Conservation (phyloP, 1,140 invertebrate species). For the Carposina sasakii region DNA sequence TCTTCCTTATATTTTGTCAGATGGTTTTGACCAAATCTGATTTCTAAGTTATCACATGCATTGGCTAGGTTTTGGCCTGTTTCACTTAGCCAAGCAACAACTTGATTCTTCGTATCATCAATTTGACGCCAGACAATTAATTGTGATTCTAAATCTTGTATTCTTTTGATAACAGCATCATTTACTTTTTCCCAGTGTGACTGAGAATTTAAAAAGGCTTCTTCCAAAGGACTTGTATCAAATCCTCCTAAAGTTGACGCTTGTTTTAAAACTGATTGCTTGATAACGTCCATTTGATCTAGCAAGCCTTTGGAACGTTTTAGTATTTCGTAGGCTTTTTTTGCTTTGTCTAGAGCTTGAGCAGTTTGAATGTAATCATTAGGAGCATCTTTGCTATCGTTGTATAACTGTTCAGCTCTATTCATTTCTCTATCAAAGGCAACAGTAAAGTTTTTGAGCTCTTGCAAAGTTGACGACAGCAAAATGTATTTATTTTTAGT, state of each 20-base stretch:
- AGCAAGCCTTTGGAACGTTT: slow-evolving; percentile 83
- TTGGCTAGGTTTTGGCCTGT: slow-evolving; percentile 83
- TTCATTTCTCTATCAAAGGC: slow-evolving; percentile 79
- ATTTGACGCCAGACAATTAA: slow-evolving; percentile 94
- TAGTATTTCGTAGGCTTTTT: slow-evolving; percentile 81
- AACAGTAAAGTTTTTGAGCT: slow-evolving; percentile 81
- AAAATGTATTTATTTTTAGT: slow-evolving; percentile 83
- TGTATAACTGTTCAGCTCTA: slow-evolving; percentile 76
- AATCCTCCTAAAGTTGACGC: slow-evolving; percentile 84
- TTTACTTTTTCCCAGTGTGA: slow-evolving; percentile 84
- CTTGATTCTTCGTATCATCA: slow-evolving; percentile 86
- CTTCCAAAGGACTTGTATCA: slow-evolving; percentile 77
- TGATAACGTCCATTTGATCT: slow-evolving; percentile 83
- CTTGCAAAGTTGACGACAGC: slow-evolving; percentile 81
- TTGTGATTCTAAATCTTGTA: slow-evolving; percentile 89
- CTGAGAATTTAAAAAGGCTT: slow-evolving; percentile 75
- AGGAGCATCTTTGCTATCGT: slow-evolving; percentile 75
- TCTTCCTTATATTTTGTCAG: slow-evolving; percentile 91
- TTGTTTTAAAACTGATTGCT: slow-evolving; percentile 80
- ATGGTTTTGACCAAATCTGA: slow-evolving; percentile 83
- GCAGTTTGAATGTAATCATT: slow-evolving; percentile 78
- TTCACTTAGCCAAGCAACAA: slow-evolving; percentile 87
- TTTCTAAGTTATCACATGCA: slow-evolving; percentile 84
- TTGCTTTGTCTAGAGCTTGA: slow-evolving; percentile 80
- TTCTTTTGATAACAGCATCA: slow-evolving; percentile 78